These are phyloP conservation scores for Mystacornis crossleyi DNA, from an alignment of 2,113 vertebrate genomes.

Conservation along the genomic window DNA sequence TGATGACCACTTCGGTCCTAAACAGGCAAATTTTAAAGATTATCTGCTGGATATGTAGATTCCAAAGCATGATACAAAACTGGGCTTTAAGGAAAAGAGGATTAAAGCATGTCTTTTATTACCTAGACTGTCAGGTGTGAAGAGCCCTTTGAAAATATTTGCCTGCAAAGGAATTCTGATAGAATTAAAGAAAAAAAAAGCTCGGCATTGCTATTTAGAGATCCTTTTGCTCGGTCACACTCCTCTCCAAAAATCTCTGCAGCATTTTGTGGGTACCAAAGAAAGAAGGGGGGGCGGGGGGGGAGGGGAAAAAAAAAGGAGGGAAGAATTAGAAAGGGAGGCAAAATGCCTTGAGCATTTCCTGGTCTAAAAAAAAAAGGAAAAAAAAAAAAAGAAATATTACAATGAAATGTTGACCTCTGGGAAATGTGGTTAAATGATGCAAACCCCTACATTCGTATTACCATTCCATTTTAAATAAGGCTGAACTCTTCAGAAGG, in stretches of 20 bases:
- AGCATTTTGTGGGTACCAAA: not conserved
- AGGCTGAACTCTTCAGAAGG: not conserved
- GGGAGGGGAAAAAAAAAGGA: not conserved
- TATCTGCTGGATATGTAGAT: not conserved
- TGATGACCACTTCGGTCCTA: not conserved
- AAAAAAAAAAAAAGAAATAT: not conserved
- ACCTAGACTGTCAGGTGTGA: not conserved
- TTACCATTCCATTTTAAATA: not conserved
- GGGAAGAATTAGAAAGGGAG: not conserved
- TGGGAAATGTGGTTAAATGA: not conserved
- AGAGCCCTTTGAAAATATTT: conserved; percentile 37
- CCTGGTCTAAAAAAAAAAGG: not conserved
- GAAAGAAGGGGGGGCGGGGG: not conserved
- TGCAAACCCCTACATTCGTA: not conserved
- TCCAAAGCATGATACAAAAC: not conserved
- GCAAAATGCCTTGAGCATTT: not conserved
- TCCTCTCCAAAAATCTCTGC: conserved; percentile 46
- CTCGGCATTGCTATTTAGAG: not conserved
- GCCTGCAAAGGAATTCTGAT: conserved; percentile 40
- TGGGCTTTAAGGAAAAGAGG: not conserved
- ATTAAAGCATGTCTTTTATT: not conserved
- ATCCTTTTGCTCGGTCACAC: conserved; percentile 6
- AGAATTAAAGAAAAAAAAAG: not conserved
- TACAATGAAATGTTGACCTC: not conserved
- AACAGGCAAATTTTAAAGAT: not conserved